Conservation (phyloP, 2,888 invertebrate genomes). For the Philereme vetulata region DNA sequence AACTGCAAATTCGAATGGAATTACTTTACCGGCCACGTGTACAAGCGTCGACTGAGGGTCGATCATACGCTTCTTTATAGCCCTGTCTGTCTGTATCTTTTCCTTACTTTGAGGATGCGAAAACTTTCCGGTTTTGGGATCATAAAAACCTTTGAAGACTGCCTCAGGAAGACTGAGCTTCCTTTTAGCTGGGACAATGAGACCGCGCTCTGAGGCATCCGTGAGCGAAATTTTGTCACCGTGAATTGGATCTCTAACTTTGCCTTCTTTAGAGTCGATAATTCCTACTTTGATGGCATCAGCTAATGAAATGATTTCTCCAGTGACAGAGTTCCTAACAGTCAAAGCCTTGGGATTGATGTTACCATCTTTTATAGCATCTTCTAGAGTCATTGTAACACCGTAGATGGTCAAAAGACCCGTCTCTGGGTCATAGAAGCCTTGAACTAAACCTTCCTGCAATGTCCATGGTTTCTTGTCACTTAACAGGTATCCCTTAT, state of each 20-base stretch:
- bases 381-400: constrained; percentile 87
- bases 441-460: constrained; percentile 92
- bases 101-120: constrained; percentile 91
- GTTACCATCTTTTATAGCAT: constrained; percentile 89
- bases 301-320: constrained; percentile 90
- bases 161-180: constrained; percentile 94
- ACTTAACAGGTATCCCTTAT: constrained; percentile 91
- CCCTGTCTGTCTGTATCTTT: constrained; percentile 91
- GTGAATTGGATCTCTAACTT: constrained; percentile 89
- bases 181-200: constrained; percentile 91
- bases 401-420: constrained; percentile 89
- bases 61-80: constrained; percentile 92
- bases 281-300: constrained; percentile 91
- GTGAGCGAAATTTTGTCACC: constrained; percentile 90
- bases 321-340: constrained; percentile 90
- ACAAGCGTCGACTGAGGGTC: constrained; percentile 94
- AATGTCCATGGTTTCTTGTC: constrained; percentile 91
- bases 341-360: constrained; percentile 91
- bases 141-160: constrained; percentile 95
- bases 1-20: constrained; percentile 93
- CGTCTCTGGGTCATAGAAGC: constrained; percentile 89
- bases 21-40: constrained; percentile 90
- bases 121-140: constrained; percentile 92
- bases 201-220: constrained; percentile 92
- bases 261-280: constrained; percentile 91